Evolutionary conservation across 2,797 vertebrate genomes (phyloP).

Genomic region (Tiaroga cobitis): DNA sequence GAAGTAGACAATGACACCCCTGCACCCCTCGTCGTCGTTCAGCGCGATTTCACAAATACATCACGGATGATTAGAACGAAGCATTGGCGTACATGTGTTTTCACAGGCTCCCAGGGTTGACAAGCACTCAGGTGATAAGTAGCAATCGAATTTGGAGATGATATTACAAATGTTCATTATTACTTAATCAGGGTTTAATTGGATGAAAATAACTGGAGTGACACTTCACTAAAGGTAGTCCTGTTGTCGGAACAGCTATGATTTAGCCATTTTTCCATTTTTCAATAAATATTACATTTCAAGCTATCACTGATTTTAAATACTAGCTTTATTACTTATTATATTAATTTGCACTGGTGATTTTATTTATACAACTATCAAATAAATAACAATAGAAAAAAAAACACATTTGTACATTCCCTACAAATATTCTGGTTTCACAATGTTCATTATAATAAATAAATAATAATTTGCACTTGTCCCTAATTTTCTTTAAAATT

Average conservation of each 20-base stretch:
- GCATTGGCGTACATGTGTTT: slow-evolving; percentile 45
- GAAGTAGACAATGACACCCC: not conserved
- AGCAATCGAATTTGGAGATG: slow-evolving; percentile 55
- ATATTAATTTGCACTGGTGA: not conserved
- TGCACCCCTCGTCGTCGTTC: slow-evolving; percentile 37
- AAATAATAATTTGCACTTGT: too few species aligned
- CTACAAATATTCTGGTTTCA: too few species aligned
- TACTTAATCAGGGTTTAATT: slow-evolving; percentile 58
- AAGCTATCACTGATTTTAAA: not conserved
- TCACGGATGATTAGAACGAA: slow-evolving; percentile 38
- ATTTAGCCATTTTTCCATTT: not conserved
- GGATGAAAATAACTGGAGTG: slow-evolving; percentile 55
- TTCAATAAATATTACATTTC: slow-evolving; percentile 8
- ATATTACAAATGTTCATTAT: slow-evolving; percentile 63
- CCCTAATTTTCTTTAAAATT: too few species aligned
- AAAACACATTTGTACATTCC: too few species aligned
- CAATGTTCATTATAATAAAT: too few species aligned
- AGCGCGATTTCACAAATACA: slow-evolving; percentile 44
- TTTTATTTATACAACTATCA: not conserved
- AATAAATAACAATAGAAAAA: too few species aligned
- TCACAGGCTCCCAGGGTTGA: slow-evolving; percentile 5
- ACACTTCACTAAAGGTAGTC: slow-evolving; percentile 33
- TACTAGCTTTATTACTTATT: not conserved
- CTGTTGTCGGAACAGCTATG: slow-evolving; percentile 16
- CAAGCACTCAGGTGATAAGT: slow-evolving; percentile 51